Conservation (phyloP, 2,113 vertebrate genomes). For the Atherinomorus stipes region DNA sequence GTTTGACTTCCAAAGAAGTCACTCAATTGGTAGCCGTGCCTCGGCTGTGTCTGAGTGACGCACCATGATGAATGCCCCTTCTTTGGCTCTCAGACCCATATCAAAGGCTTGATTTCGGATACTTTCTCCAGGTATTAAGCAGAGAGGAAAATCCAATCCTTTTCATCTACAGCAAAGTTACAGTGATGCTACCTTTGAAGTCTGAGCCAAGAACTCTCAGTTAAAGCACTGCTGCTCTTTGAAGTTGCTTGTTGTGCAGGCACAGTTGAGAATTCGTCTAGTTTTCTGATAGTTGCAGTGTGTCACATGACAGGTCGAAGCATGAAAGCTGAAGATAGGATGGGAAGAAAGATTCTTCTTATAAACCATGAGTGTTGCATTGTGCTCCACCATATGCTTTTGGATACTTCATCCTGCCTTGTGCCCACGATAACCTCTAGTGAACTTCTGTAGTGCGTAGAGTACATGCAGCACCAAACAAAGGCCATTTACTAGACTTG, state of each 20-base stretch:
- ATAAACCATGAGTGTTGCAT: constrained; percentile 23
- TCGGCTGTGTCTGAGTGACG: constrained; percentile 12
- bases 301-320: constrained; percentile 52
- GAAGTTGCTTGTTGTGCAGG: constrained; percentile 61
- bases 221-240: constrained; percentile 58
- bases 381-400: constrained; percentile 41
- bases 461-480: constrained; percentile 1
- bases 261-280: constrained; percentile 44
- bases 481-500: constrained; percentile 26
- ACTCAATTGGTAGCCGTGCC: not conserved
- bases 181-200: constrained; percentile 60
- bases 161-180: constrained; percentile 58
- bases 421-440: constrained; percentile 19
- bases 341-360: constrained; percentile 40
- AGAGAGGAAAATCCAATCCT: constrained; percentile 46
- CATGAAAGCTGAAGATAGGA: constrained; percentile 49
- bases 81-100: constrained; percentile 19
- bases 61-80: constrained; percentile 5
- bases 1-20: constrained; percentile 12
- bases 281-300: constrained; percentile 52
- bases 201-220: constrained; percentile 56
- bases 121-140: constrained; percentile 52
- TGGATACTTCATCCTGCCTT: constrained; percentile 34
- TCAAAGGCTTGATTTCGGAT: constrained; percentile 48
- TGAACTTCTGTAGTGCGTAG: constrained; percentile 25